phyloP scores from a whole-genome alignment of 2,888 invertebrate species.

The Leucophora obtusa region DNA sequence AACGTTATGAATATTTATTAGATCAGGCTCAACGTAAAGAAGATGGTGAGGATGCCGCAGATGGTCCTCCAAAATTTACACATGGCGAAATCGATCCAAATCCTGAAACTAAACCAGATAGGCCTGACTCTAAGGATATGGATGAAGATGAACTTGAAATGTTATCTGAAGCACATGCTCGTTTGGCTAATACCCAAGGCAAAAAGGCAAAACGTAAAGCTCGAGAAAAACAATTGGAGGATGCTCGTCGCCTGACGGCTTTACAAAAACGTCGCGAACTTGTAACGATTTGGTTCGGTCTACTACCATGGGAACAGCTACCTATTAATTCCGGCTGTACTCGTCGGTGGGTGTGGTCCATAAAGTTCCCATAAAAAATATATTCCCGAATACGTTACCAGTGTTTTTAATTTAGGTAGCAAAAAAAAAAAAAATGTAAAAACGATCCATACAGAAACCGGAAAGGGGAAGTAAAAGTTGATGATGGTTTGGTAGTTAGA shows the following conservation, averaged over 20 bases:
- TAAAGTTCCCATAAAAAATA: no score
- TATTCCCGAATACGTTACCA: no score
- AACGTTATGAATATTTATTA: slow-evolving; percentile 96
- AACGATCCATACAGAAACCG: no score
- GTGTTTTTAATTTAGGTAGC: no score
- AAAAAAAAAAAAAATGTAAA: no score
- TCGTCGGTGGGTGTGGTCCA: no score
- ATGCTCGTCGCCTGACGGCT: slow-evolving; percentile 96
- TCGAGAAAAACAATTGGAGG: slow-evolving; percentile 98
- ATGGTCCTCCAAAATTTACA: slow-evolving; percentile 97
- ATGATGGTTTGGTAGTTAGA: no score
- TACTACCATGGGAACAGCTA: no score
- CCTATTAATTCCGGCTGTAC: no score
- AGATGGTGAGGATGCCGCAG: slow-evolving; percentile 93
- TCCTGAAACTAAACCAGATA: slow-evolving; percentile 99
- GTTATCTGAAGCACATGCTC: slow-evolving; percentile 98
- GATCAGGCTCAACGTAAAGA: slow-evolving; percentile 98
- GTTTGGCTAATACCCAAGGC: slow-evolving; percentile 98
- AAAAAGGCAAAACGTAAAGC: slow-evolving; percentile 95
- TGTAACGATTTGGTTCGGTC: no score
- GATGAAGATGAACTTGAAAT: slow-evolving; percentile 99
- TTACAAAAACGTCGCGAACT: slow-evolving; percentile 98
- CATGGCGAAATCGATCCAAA: slow-evolving; percentile 99
- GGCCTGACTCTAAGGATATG: slow-evolving; percentile 99
- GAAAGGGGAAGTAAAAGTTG: no score